Conservation (phyloP, 2,888 invertebrate genomes). For the Epistrophe eligans region DNA sequence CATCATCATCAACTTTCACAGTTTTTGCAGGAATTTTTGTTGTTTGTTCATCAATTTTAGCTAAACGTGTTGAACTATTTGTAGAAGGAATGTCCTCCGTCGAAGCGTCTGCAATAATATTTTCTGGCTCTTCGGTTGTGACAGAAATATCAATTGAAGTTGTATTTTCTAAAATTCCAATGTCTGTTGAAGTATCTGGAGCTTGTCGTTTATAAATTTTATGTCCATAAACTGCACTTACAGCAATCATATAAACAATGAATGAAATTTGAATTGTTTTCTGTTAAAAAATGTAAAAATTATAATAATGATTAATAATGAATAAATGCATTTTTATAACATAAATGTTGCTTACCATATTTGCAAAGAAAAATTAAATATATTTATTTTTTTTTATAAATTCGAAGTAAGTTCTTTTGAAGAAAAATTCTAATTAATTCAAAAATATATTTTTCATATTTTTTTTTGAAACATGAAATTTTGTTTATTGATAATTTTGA, state of each 20-base stretch:
- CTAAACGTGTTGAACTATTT: neutral
- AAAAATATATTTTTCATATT: neutral
- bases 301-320: neutral
- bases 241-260: neutral
- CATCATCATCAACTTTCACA: neutral
- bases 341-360: neutral
- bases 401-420: neutral
- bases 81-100: fast-evolving
- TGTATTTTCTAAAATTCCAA: neutral
- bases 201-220: neutral
- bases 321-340: too few relatives aligned
- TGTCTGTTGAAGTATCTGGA: too few relatives aligned
- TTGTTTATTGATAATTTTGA: neutral
- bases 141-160: neutral
- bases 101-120: neutral
- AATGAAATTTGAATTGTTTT: slow-evolving; percentile 15
- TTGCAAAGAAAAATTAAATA: neutral
- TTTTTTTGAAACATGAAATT: neutral
- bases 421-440: neutral
- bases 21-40: neutral
- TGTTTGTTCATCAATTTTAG: neutral
- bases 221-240: slow-evolving; percentile 10
- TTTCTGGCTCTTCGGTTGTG: neutral
- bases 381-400: neutral
- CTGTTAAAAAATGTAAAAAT: neutral